Evolutionary conservation across 1,140 invertebrate species (phyloP), one percentile per base, ranked within the genome.

Genomic region (Zaprionus taronus): DNA sequence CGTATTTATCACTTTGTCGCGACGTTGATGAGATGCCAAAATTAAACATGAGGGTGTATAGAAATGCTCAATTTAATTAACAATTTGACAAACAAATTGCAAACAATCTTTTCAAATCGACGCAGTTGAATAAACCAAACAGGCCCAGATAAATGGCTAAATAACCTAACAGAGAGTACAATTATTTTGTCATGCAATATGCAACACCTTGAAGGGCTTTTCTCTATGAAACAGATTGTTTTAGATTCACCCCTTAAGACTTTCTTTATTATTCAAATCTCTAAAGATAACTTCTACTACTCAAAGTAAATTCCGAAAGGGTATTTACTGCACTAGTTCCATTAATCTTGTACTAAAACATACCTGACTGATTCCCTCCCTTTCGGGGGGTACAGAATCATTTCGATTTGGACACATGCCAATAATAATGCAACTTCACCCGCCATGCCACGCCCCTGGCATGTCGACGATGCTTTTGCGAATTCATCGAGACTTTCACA

Each of bases 381-480:
- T 47, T 5, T 47, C 41, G 41, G 15, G 15, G 41, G 7, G 41
- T 47, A 64, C 47, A 63, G 62, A 77, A 66, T 66, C 51, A 74
- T 67, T 83, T 83, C 69, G 49, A 69, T 80, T 83, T 83, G 81
- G 81, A 64, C 34, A 24, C 20, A 26, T 53, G 80, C 81, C 81
- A 83, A 83, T 77, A 67, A 49, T 15, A 61, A 61, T 66, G 41
- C 36, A 17, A 24, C 22, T 41, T 38, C 22, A 15, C 17, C 14
- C 12, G 55, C 24, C 26, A 4, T 28, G 15, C 17, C 26, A 7
- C 11, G 15, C 26, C 15, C 17, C 14, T 38, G 11, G 41, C 5
- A 1, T 14, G 20, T 15, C 17, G 47, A 49, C 47, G 49, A 24
- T 47, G 41, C 41, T 17, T 38, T 15, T 38, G 14, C 36, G n/a